Base-by-base conservation (phyloP, 2,113 vertebrate genomes). In the Meleagris gallopavo region DNA sequence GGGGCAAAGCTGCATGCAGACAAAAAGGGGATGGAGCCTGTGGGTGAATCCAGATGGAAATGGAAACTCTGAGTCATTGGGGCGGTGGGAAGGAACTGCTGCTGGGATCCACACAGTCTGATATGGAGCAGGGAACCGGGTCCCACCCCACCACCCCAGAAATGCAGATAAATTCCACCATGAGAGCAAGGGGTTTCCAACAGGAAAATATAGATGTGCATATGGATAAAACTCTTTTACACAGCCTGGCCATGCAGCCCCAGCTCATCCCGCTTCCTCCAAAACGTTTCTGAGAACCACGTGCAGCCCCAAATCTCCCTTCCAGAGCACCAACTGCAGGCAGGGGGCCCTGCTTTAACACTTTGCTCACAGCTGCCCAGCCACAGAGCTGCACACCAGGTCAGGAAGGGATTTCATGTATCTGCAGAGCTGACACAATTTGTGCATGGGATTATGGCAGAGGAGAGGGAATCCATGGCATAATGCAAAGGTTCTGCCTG, bases 371-470 rank as follows among this genome's bases (percentile, higher is more conserved):
- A 34, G 74, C 43, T 10, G 30, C 17, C 18, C 38, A 2, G 0
- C 78, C 86, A 71, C 61, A 0, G 54, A 92, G 81, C 71, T 7
- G n/a, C 36, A 11, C 83, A 18, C 30, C 5, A 58, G 20, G 4
- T 71, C 70, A n/a, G 62, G 71, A 87, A 70, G 89, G 96, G 78
- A 83, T 93, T 95, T 91, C 79, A 95, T 93, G 21, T 81, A 80
- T 94, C 89, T 87, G 76, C 74, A 61, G 90, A 94, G 93, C 91
- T 93, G 87, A 96, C 93, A 40, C 71, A 83, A 71, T 79, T 76
- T 80, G 43, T 29, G 78, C 89, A 79, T 50, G 74, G 73, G 77
- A 77, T 43, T 64, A 60, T 12, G 7, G 60, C 0, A 6, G 55
- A 3, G 11, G n/a, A 32, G 78, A 54, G 76, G 74, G 4, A 36